A percentile compares a stretch with the other conserved stretches of the same genome.
phyloP scores from a whole-genome alignment of 2,113 vertebrate species.

The Lagopus muta region DNA sequence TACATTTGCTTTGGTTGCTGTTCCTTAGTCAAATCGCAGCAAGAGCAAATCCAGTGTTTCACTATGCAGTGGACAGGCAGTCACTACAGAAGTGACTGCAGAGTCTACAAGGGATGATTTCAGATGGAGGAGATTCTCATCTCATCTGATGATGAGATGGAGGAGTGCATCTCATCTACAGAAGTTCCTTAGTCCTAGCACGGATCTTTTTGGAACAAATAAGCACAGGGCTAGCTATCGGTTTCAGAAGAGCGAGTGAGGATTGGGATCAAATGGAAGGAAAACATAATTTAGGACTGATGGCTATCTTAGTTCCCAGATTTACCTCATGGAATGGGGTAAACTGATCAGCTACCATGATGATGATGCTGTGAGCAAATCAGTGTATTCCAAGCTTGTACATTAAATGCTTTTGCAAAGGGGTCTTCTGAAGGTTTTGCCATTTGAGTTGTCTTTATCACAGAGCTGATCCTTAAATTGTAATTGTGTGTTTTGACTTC shows the following conservation, averaged over 20 bases:
- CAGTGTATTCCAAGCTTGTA: accelerated
- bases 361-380: background rate
- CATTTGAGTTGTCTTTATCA: background rate
- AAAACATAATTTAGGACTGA: background rate
- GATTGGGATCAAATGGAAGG: background rate
- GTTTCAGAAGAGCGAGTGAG: conserved; percentile 33
- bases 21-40: background rate
- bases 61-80: background rate
- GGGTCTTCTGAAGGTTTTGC: background rate
- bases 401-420: background rate
- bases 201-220: background rate
- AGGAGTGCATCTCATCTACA: background rate
- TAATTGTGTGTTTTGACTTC: background rate
- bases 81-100: background rate
- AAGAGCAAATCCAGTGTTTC: background rate
- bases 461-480: background rate
- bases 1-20: background rate
- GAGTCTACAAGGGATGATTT: background rate
- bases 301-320: background rate
- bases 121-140: background rate
- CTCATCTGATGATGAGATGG: too few species aligned
- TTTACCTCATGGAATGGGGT: background rate
- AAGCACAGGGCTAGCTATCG: background rate
- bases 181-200: background rate
- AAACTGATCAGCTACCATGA: accelerated